Evolutionary conservation across 2,888 invertebrate species (phyloP).

Genomic region (Polietes domitor): DNA sequence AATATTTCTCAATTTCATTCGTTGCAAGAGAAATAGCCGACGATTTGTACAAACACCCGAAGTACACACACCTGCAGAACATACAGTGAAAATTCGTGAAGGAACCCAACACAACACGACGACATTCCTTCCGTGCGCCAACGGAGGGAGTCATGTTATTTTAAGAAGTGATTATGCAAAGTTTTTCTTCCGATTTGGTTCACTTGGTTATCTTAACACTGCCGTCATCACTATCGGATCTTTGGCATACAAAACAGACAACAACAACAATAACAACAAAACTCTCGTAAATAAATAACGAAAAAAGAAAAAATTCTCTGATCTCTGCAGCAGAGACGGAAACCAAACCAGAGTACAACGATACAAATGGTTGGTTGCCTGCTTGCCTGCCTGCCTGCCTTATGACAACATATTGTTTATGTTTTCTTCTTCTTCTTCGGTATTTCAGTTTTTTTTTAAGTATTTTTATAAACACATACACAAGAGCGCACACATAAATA

Average conservation of each 20-base stretch:
- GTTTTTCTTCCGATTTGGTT: slow-evolving; percentile 21
- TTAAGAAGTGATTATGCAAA: not conserved
- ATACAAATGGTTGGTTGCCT: slow-evolving; percentile 7
- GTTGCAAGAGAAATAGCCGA: too few relatives aligned
- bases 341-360: slow-evolving; percentile 41
- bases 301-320: slow-evolving; percentile 27
- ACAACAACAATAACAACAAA: slow-evolving; percentile 9
- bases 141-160: too few relatives aligned
- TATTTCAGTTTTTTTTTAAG: slow-evolving; percentile 35
- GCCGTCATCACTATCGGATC: slow-evolving; percentile 33
- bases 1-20: too few relatives aligned
- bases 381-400: slow-evolving; percentile 19
- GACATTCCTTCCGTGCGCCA: too few relatives aligned
- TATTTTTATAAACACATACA: slow-evolving; percentile 42
- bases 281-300: slow-evolving; percentile 5
- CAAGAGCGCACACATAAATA: slow-evolving; percentile 20
- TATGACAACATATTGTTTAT: slow-evolving; percentile 63
- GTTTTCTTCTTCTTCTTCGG: slow-evolving; percentile 54
- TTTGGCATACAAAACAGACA: slow-evolving; percentile 19
- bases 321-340: slow-evolving; percentile 43
- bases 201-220: slow-evolving; percentile 24
- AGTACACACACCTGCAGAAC: too few relatives aligned
- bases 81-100: too few relatives aligned
- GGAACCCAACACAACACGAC: too few relatives aligned
- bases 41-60: too few relatives aligned